Evolutionary conservation across 1,140 invertebrate species (phyloP).

Genomic region (Zaprionus camerounensis): DNA sequence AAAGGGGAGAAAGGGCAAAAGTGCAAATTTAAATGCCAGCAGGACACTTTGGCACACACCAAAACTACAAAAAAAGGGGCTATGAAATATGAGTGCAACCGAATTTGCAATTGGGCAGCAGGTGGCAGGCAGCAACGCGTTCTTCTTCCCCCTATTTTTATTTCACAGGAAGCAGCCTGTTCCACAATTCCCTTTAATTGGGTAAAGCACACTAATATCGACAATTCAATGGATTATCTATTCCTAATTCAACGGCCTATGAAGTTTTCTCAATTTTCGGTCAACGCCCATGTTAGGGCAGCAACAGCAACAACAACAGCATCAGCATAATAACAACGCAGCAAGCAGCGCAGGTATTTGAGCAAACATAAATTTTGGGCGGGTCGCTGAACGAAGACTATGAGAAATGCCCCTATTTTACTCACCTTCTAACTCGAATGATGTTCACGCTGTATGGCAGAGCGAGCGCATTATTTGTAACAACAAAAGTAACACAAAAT

Average conservation of each 20-base stretch:
- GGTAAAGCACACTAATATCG: neutral
- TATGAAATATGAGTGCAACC: conserved; percentile 59
- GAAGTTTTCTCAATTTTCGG: conserved; percentile 54
- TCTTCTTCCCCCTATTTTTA: neutral
- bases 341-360: conserved; percentile 66
- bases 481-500: conserved; percentile 50
- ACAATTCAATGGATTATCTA: neutral
- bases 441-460: conserved; percentile 26
- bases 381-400: conserved; percentile 41
- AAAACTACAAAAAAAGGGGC: conserved; percentile 41
- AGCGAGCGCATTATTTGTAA: conserved; percentile 50
- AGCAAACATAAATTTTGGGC: conserved; percentile 66
- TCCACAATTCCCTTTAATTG: neutral
- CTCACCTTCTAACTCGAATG: conserved; percentile 42
- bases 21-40: conserved; percentile 64
- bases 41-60: conserved; percentile 53
- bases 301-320: conserved; percentile 62
- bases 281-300: conserved; percentile 78
- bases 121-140: conserved; percentile 45
- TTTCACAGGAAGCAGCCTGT: conserved; percentile 17
- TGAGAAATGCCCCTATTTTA: conserved; percentile 3
- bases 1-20: conserved; percentile 66
- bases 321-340: conserved; percentile 71
- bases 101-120: conserved; percentile 67
- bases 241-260: neutral